Evolutionary conservation across 2,888 invertebrate genomes (phyloP), one percentile per base, ranked within the genome.

Genomic region (Sphaeridia pumilis): DNA sequence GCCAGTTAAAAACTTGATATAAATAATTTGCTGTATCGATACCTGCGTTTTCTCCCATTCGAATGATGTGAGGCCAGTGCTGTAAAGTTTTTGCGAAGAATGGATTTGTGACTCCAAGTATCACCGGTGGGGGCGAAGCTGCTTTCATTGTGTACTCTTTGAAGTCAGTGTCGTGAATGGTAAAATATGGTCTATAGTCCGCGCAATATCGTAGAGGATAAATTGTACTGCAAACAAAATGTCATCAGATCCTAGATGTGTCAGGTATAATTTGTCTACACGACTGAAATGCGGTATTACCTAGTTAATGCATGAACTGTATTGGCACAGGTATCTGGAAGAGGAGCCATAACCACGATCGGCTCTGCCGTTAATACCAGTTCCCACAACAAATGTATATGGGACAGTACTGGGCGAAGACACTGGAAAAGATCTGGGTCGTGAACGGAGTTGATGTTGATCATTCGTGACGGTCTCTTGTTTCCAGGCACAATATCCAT

Each of bases 81-180:
- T 93, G 89, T 52, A 99, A 77, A 45, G 95, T 90, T 77, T 99
- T 99, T 12, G 90, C 87, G 74, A 99, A 99, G 76, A 98, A 99
- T 62, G 98, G 98, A 80, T 99, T 99, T 14, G 98, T 98, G 47
- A 98, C 98, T 49, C 95, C 95, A 47, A 99, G 75, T 68, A 98
- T 88, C 48, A 95, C 86, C 57, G 87, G 82, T 25, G 78, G 77
- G 10, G 67, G 67, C 55, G 84, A 83, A 44, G 75, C 74, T 60
- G 78, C 76, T 68, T 82, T 84, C 64, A 84, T 83, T n/a, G 97
- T 97, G 69, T 94, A 97, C 70, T 97, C 95, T 73, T 90, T 92
- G 71, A 99, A 98, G 73, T 99, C 98, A 69, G 88, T 89, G 71
- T 99, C 97, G 72, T 99, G 98, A 67, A 99, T 99, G 50, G 98